phyloP scores from a whole-genome alignment of 2,888 invertebrate genomes.

The Nasonovia ribisnigri region DNA sequence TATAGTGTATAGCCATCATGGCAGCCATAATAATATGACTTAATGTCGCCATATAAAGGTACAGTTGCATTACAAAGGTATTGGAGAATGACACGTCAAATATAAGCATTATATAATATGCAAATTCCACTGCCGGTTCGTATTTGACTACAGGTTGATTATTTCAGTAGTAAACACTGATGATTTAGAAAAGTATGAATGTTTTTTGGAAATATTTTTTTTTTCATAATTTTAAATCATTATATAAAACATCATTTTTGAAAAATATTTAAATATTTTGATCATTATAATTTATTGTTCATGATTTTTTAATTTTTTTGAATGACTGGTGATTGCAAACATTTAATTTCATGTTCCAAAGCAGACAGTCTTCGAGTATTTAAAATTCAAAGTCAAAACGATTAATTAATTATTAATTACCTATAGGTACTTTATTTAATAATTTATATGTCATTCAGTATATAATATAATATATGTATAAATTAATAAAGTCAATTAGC shows the following conservation, averaged over 20 bases:
- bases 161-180: too few relatives aligned
- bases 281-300: background rate
- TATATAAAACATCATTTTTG: background rate
- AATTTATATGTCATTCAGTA: background rate
- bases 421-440: background rate
- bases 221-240: background rate
- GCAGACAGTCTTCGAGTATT: background rate
- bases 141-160: background rate
- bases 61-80: background rate
- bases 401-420: background rate
- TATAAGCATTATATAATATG: background rate
- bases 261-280: background rate
- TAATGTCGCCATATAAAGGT: background rate
- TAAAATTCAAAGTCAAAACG: background rate
- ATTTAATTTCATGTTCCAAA: background rate
- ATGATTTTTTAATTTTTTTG: background rate
- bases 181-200: background rate
- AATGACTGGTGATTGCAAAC: background rate
- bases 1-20: background rate
- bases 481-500: background rate
- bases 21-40: background rate
- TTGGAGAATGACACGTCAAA: background rate
- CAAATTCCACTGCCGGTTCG: background rate
- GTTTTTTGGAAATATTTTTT: background rate
- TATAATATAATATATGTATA: background rate